These are phyloP conservation scores for Eupeodes luniger DNA, from an alignment of 2,888 invertebrate species.

Conservation along the genomic window DNA sequence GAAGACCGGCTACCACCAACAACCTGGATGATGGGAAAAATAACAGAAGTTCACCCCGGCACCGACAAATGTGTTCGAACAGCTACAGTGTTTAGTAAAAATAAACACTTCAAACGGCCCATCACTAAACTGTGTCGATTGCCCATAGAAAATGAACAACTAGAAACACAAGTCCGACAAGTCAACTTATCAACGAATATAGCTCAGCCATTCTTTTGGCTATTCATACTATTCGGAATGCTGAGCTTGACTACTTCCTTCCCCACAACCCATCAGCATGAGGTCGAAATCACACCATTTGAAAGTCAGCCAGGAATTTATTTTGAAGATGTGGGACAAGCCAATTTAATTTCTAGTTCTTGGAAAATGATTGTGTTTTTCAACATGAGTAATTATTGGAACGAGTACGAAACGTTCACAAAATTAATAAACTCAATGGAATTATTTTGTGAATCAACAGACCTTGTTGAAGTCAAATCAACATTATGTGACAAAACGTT, in stretches of 20 bases:
- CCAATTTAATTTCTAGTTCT: not conserved
- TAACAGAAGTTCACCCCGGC: not conserved
- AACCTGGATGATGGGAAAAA: slow-evolving; percentile 42
- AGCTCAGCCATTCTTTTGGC: not conserved
- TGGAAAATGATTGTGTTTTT: not conserved
- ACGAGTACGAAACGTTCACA: too few species aligned
- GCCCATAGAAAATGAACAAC: not conserved
- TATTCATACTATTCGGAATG: not conserved
- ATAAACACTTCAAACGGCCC: not conserved
- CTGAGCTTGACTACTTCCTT: not conserved
- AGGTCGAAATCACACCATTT: not conserved
- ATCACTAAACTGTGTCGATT: slow-evolving; percentile 6
- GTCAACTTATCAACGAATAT: too few species aligned
- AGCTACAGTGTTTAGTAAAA: not conserved
- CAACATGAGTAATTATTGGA: too few species aligned
- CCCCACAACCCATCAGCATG: not conserved
- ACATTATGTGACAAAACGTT: too few species aligned
- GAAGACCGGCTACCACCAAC: slow-evolving; percentile 21
- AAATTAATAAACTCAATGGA: too few species aligned
- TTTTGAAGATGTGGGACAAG: not conserved
- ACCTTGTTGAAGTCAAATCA: too few species aligned
- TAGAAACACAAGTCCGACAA: slow-evolving; percentile 4
- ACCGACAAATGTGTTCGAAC: not conserved
- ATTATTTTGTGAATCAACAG: too few species aligned
- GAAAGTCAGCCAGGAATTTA: not conserved